Evolutionary conservation across 2,113 vertebrate species (phyloP), one percentile per base, ranked within the genome.

Genomic region (Stigmatopora argus): DNA sequence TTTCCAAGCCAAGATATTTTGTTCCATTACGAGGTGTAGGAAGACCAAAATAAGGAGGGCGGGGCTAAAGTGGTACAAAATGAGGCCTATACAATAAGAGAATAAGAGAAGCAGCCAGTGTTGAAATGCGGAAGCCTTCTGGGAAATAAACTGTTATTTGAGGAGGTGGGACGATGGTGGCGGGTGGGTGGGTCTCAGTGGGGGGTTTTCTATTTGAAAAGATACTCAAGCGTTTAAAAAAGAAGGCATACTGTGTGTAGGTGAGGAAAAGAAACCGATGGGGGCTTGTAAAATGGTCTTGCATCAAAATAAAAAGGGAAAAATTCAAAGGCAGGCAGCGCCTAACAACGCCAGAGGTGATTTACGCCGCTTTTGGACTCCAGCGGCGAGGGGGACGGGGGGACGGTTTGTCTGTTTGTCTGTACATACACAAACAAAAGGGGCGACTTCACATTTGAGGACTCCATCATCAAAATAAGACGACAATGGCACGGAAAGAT

Each of bases 201-300:
- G 38, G n/a, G 35, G 55, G 26, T 31, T 64, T 60, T 23, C 9
- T 41, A 31, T 71, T 64, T 59, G 47, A 51, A 41, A 59, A 57
- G 51, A 45, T 15, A 23, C 12, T 53, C 35, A 73, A 61, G 59
- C 23, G 7, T 34, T 63, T 23, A 17, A 56, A 64, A 71, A 31
- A 21, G 52, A 64, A 64, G 7, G 48, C 14, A 48, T 64, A 64
- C 19, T 41, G 41, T 41, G 41, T 41, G 63, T 63, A 51, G 63
- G 72, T 46, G 55, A 53, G 53, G 45, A 48, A 56, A 67, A 26
- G 11, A 68, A 44, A 55, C 51, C 64, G 38, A 41, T 19, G 38
- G 73, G 64, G 68, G 17, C 47, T 31, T 19, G 45, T 59, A 51
- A 56, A 38, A 63, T 65, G 15, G n/a, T 2, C 61, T 64, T 4